A percentile compares a stretch with the other conserved stretches of the same genome.
Evolutionary conservation across 2,888 invertebrate species (phyloP).

Genomic region (Xanthorhoe spadicearia): DNA sequence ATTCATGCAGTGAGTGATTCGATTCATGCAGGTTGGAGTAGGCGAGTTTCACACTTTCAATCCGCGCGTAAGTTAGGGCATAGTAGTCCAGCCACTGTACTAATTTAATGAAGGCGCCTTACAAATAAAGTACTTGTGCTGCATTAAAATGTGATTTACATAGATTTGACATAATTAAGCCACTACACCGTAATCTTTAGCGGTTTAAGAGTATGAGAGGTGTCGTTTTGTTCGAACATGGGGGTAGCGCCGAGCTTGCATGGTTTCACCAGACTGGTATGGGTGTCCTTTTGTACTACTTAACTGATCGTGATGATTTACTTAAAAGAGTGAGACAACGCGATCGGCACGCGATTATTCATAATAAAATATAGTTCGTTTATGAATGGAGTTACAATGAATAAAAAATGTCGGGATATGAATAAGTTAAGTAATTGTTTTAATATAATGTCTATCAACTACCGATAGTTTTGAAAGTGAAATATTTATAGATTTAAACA

Average conservation of each 20-base stretch:
- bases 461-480: too few relatives aligned
- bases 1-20: constrained; percentile 65
- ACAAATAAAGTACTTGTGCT: constrained; percentile 52
- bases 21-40: constrained; percentile 64
- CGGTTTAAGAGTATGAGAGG: constrained; percentile 31
- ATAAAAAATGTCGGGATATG: too few relatives aligned
- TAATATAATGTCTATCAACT: too few relatives aligned
- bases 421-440: too few relatives aligned
- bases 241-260: background rate
- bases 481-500: too few relatives aligned
- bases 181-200: constrained; percentile 48
- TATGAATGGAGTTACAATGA: too few relatives aligned
- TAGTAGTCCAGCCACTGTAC: constrained; percentile 80
- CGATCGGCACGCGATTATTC: too few relatives aligned
- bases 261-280: too few relatives aligned
- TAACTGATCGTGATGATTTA: too few relatives aligned
- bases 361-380: too few relatives aligned
- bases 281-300: too few relatives aligned
- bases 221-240: constrained; percentile 23
- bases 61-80: constrained; percentile 72
- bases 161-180: constrained; percentile 58
- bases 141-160: constrained; percentile 58
- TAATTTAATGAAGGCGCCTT: constrained; percentile 81
- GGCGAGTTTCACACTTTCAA: constrained; percentile 79
- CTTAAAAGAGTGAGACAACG: too few relatives aligned